Evolutionary conservation across 2,888 invertebrate species (phyloP).

Genomic region (Lymantria dispar): DNA sequence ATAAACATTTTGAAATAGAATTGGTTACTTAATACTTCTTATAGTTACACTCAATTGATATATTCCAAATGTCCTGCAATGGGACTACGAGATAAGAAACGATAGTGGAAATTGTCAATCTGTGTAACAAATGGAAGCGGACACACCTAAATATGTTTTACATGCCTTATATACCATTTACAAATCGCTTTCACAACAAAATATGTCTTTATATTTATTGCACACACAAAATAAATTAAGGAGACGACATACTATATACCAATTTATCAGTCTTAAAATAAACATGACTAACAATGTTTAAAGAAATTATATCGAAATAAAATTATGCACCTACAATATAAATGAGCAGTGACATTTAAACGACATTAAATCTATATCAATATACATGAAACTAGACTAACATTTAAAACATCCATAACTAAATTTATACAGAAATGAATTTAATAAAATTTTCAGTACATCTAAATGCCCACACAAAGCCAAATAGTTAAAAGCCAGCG

Average conservation of each 20-base stretch:
- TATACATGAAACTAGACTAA: conserved; percentile 8
- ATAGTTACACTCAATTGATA: too few relatives aligned
- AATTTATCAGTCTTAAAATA: conserved; percentile 72
- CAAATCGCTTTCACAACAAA: conserved; percentile 15
- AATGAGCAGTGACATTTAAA: conserved; percentile 33
- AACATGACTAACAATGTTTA: conserved; percentile 47
- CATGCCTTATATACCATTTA: too few relatives aligned
- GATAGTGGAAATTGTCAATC: too few relatives aligned
- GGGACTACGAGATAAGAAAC: too few relatives aligned
- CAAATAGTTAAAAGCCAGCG: conserved; percentile 18
- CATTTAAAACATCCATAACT: conserved; percentile 9
- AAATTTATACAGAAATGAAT: conserved; percentile 8
- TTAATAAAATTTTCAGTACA: conserved; percentile 8
- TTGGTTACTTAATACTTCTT: too few relatives aligned
- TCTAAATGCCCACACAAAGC: conserved; percentile 12
- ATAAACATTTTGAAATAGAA: too few relatives aligned
- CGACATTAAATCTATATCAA: not conserved
- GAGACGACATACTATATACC: conserved; percentile 41
- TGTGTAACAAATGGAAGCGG: too few relatives aligned
- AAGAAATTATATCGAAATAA: conserved; percentile 26
- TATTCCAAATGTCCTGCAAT: too few relatives aligned
- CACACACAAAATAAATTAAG: conserved; percentile 46
- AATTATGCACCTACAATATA: conserved; percentile 22
- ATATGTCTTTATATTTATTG: conserved; percentile 37
- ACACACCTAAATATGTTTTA: not conserved